phyloP scores from a whole-genome alignment of 2,888 invertebrate species.

The Drosophila kambysellisi region DNA sequence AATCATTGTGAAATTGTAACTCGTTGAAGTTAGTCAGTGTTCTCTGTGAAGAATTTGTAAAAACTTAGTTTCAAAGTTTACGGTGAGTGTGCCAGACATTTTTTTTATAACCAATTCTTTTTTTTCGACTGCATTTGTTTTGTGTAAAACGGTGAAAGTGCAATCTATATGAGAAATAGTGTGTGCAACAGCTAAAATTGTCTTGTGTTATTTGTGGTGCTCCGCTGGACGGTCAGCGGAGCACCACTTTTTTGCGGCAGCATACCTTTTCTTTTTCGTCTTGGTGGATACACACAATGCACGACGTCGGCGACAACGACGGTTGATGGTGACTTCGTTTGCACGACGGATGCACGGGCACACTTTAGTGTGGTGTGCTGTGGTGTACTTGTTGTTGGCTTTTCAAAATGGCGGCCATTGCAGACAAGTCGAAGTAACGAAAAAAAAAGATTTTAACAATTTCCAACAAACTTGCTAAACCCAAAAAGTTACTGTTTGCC shows the following conservation, averaged over 20 bases:
- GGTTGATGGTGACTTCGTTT: constrained; percentile 67
- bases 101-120: constrained; percentile 9
- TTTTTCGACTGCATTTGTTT: not conserved
- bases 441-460: constrained; percentile 52
- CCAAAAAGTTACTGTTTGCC: not conserved
- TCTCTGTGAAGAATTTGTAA: not conserved
- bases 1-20: constrained; percentile 38
- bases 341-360: constrained; percentile 64
- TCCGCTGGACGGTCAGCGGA: constrained; percentile 63
- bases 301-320: constrained; percentile 46
- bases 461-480: constrained; percentile 9
- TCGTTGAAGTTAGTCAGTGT: constrained; percentile 9
- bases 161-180: not conserved
- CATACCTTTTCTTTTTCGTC: constrained; percentile 60
- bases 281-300: constrained; percentile 56
- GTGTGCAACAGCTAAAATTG: constrained; percentile 11
- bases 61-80: no score
- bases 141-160: constrained; percentile 39
- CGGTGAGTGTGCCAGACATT: constrained; percentile 49
- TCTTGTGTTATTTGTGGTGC: constrained; percentile 29
- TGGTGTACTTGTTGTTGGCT: constrained; percentile 62
- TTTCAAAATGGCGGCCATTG: constrained; percentile 64
- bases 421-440: constrained; percentile 38
- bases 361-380: constrained; percentile 58
- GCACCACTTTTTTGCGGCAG: constrained; percentile 65